Conservation (phyloP, 2,888 invertebrate species). For the Branchinecta sandiegonensis region DNA sequence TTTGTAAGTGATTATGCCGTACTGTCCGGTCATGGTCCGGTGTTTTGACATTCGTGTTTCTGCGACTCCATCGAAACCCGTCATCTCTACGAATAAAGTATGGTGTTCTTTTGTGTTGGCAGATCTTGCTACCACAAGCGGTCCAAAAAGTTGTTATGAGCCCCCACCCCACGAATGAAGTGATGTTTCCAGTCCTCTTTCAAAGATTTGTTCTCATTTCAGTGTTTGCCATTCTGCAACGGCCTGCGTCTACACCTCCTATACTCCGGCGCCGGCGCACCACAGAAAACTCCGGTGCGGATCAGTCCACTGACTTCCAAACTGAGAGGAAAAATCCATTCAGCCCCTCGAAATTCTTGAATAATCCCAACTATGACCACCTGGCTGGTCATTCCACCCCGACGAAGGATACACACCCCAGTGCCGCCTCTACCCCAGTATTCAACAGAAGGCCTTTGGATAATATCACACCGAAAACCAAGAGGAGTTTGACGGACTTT, state of each 20-base stretch:
- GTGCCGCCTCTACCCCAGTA: constrained; percentile 14
- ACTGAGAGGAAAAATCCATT: not conserved
- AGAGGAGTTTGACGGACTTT: not conserved
- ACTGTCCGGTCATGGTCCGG: no score
- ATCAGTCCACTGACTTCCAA: not conserved
- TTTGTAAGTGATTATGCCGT: no score
- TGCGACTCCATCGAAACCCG: no score
- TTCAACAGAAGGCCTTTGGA: constrained; percentile 1
- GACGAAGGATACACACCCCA: not conserved
- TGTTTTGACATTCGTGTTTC: no score
- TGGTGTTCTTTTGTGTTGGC: no score
- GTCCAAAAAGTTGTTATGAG: no score
- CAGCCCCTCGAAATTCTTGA: constrained; percentile 2
- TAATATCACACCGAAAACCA: not conserved
- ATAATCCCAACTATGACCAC: not conserved
- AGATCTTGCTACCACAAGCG: no score
- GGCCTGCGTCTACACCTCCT: not conserved
- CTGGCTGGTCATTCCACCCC: constrained; percentile 12
- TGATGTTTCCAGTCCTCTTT: no score
- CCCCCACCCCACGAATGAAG: no score
- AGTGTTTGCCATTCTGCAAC: not conserved
- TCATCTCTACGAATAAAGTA: no score
- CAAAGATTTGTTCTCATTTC: no score
- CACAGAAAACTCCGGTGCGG: not conserved
- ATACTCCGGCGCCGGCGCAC: constrained; percentile 2